Base-by-base conservation (phyloP, 1,140 invertebrate species). In the Drosophila murphyi region DNA sequence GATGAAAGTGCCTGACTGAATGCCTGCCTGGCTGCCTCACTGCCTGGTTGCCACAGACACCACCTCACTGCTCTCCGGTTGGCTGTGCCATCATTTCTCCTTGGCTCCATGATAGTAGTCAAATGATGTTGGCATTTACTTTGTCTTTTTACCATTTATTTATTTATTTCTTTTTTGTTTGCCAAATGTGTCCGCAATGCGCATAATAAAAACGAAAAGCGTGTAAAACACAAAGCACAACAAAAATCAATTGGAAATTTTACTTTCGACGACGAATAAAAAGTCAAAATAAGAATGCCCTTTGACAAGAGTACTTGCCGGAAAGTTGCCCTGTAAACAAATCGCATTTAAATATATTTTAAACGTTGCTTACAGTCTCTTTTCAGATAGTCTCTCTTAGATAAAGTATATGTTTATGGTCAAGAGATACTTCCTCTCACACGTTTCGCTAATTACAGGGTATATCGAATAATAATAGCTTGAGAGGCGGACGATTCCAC, bases 131-230 rank as follows among this genome's bases (percentile, higher is more conserved):
- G 80, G 72, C 72, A 62, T 71, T 75, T 75, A 63, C 50, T 74
- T 70, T 75, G 67, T 20, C 50, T 51, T 75, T 74, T 39, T 39
- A 10, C 37, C 20, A 20, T 74, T 70, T 75, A 59, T 20, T 41
- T 51, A 71, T 74, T 39, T 39, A 10, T 8, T 39, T 39, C 2
- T 39, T 39, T 4, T 4, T 3, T 6, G 1, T 72, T 76, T 60
- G 73, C 68, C 57, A 79, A 77, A 78, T 75, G 71, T 80, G 72
- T 80, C 72, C 63, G 77, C 79, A 72, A 79, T 78, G 76, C 76
- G 74, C 68, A 80, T 89, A 88, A 83, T 83, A 87, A 81, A 86
- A 90, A 81, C 81, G 81, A 90, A 90, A 90, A 90, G 86, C 82
- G 76, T 82, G 75, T 85, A 90, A 86, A 87, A 80, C 83, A 80